Conservation (phyloP, 1,140 invertebrate genomes). For the Acyrthosiphon pisum region DNA sequence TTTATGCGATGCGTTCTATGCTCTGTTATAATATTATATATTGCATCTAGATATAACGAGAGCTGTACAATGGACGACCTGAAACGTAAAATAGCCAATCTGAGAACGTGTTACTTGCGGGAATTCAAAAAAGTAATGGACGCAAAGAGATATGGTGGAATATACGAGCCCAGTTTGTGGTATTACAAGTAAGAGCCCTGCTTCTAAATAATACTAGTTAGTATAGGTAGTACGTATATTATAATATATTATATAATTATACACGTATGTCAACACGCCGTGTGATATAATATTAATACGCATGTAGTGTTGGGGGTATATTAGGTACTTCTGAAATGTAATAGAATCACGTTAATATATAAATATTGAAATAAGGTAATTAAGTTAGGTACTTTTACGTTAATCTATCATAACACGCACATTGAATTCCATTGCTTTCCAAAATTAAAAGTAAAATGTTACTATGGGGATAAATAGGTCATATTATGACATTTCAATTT, state of each 20-base stretch:
- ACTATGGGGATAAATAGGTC: neutral
- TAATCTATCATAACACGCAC: neutral
- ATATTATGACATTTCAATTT: neutral
- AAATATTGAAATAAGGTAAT: neutral
- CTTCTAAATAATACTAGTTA: neutral
- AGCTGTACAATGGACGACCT: conserved; percentile 45
- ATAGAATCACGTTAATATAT: neutral
- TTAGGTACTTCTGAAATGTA: neutral
- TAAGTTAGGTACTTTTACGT: neutral
- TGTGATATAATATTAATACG: too few relatives aligned
- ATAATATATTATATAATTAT: neutral
- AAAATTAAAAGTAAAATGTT: neutral
- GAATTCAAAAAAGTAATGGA: conserved; percentile 49
- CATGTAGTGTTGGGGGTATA: neutral
- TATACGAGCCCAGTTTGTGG: conserved; percentile 48
- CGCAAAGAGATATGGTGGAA: conserved; percentile 41
- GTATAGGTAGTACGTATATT: neutral
- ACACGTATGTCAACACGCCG: neutral
- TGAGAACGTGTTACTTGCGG: conserved; percentile 49
- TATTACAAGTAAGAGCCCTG: conserved; percentile 43
- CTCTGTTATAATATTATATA: neutral
- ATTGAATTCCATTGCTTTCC: neutral
- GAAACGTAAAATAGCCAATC: conserved; percentile 53
- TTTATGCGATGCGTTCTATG: neutral
- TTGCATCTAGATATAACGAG: conserved; percentile 25